These are phyloP conservation scores for Paradoxurus hermaphroditus DNA, from an alignment of 2,113 vertebrate genomes.

Conservation along the genomic window DNA sequence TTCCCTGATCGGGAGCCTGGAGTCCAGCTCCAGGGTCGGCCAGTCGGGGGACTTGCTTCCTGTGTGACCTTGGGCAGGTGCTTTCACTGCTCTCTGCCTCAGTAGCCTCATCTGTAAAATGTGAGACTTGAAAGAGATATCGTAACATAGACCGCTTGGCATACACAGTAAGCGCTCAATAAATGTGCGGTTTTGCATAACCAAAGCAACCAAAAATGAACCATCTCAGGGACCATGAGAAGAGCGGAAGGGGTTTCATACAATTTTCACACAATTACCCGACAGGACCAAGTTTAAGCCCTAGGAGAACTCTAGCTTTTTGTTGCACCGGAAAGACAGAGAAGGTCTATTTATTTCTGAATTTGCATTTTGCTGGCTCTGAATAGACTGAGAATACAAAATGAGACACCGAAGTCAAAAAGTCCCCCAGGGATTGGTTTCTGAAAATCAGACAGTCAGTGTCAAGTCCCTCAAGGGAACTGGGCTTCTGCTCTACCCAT, in stretches of 20 bases:
- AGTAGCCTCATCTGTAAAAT: neutral
- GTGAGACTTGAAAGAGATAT: neutral
- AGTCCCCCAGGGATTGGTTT: neutral
- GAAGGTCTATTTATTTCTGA: neutral
- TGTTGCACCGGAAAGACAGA: neutral
- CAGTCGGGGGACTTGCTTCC: neutral
- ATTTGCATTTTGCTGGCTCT: neutral
- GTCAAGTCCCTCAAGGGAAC: neutral
- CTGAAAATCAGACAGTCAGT: neutral
- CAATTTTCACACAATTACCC: neutral
- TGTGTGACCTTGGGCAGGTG: neutral
- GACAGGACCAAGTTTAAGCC: neutral
- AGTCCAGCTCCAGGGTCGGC: neutral
- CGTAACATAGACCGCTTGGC: neutral
- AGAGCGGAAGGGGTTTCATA: neutral
- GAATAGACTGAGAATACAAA: neutral
- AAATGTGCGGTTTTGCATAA: neutral
- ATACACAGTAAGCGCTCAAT: neutral
- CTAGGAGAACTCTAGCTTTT: neutral
- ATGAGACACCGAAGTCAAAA: neutral
- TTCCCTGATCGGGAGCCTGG: neutral
- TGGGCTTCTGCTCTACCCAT: neutral
- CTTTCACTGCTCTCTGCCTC: neutral
- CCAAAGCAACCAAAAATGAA: neutral
- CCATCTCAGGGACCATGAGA: neutral